Evolutionary conservation across 1,140 invertebrate species (phyloP), one percentile per base, ranked within the genome.

Genomic region (Orchesella cincta): DNA sequence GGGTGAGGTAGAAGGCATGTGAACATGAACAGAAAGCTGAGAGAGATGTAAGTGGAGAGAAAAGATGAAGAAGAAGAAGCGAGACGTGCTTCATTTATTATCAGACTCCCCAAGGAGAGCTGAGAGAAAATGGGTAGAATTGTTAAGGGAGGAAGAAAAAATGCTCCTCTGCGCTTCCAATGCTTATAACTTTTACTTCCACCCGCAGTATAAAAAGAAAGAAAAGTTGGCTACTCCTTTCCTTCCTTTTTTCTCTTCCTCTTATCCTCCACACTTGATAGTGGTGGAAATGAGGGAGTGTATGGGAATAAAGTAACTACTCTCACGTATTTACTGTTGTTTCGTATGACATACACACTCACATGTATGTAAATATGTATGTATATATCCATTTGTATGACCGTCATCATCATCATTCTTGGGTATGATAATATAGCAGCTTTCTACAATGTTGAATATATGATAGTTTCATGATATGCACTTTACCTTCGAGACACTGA

Each of bases 71-170:
- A 31, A n/a, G 62, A 31, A 23, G 31, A 23, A 67, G 62, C 62
- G 62, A 67, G 62, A 67, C 62, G 62, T 67, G 62, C 31, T 67
- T 67, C 62, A 67, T 67, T 67, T 67, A 67, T 67, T 67, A 67
- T 67, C 62, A 67, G 62, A 33, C 62, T 67, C 62, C 62, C 62
- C 31, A 67, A 67, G 62, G 62, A 67, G 62, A 67, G 12, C 29
- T 57, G 39, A 57, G 8, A 57, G 23, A 57, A 57, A 57, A 57
- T 26, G 54, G 54, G 54, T 3, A 57, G 14, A 57, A 16, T 57
- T 57, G 54, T 57, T 57, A 57, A 57, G 3, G 54, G 26, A 57
- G 26, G n/a, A 57, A 46, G 39, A 46, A 46, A 20, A 12, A 20
- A 46, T 20, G 39, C 8, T 46, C n/a, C n/a, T n/a, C n/a, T n/a